Percentiles rank a stretch among this genome's conserved stretches.
These are phyloP conservation scores for Stratiomys singularior DNA, from an alignment of 2,888 invertebrate species.

Conservation along the genomic window DNA sequence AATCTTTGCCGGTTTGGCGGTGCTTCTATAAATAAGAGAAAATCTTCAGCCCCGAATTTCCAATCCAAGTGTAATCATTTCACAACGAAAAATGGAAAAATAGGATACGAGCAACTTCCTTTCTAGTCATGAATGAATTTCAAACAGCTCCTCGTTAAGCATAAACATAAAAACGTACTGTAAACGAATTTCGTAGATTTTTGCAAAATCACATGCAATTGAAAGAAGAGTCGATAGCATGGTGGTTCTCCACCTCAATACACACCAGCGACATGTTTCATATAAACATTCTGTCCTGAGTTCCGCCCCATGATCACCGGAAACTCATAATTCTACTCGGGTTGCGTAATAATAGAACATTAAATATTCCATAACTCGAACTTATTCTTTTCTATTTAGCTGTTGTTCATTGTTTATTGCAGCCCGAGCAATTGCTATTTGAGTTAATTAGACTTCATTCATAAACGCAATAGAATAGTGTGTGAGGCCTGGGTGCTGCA, in stretches of 20 bases:
- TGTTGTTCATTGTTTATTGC: neutral
- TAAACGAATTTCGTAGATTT: constrained; percentile 22
- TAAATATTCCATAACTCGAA: constrained; percentile 29
- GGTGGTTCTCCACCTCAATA: neutral
- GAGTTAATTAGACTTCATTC: constrained; percentile 30
- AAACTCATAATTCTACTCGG: constrained; percentile 31
- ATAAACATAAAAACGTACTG: neutral
- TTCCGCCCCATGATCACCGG: constrained; percentile 28
- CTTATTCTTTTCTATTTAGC: constrained; percentile 21
- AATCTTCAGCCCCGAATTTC: too few relatives aligned
- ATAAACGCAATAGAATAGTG: neutral
- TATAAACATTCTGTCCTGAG: constrained; percentile 20
- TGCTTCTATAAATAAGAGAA: too few relatives aligned
- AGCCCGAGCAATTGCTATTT: constrained; percentile 17
- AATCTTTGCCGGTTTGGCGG: too few relatives aligned
- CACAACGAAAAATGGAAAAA: too few relatives aligned
- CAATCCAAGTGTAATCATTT: too few relatives aligned
- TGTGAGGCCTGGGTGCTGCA: neutral
- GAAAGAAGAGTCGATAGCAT: too few relatives aligned
- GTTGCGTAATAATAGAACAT: constrained; percentile 37
- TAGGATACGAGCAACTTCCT: too few relatives aligned
- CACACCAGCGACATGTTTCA: neutral
- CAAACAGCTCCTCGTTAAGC: constrained; percentile 2
- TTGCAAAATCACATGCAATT: neutral
- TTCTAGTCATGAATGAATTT: constrained; percentile 9